Base-by-base conservation (phyloP, 2,797 vertebrate species). In the Coregonus suidteri region DNA sequence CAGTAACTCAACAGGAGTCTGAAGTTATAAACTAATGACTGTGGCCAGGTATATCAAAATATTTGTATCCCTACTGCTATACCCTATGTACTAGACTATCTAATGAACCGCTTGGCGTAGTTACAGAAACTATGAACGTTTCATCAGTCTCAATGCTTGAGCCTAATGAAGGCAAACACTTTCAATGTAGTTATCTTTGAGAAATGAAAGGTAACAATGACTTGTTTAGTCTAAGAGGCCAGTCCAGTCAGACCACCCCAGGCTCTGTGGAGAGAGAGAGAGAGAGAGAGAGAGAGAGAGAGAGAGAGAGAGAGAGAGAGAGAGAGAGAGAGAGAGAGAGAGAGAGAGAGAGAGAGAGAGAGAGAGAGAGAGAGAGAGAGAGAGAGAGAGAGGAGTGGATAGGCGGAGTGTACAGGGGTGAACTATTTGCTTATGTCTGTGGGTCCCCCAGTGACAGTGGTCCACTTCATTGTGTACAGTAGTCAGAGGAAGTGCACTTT, bases 181-280 rank as follows among this genome's bases (percentile, higher is more conserved):
- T 83, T 86, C 87, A 84, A 83, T 88, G 82, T 90, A 86, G 85
- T 86, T 77, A 30, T 62, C 15, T 14, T 34, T 41, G 54, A 35
- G 74, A 73, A 79, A 86, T 81, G 75, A 62, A 76, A 68, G 66
- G 74, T 47, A 76, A 84, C 78, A 84, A 82, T 71, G 77, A 54
- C 73, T 80, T 93, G 92, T 93, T 93, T 93, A 93, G 92, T 93
- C 93, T 92, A 87, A 81, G 82, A 81, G 83, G 87, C 86, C 86
- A 83, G 87, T 87, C 77, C 76, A 84, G 81, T 59, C 62, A 80
- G 85, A 91, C 86, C 86, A 87, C 88, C 25, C 25, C 77, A 85
- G 85, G 81, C 87, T 73, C 79, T 86, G 75, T 25, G 25, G 25
- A 25, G 25, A 25, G 25, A 25, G 25, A 25, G 25, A 25, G 25